Conservation (phyloP, 2,113 vertebrate species). For the Rhipidura dahli region DNA sequence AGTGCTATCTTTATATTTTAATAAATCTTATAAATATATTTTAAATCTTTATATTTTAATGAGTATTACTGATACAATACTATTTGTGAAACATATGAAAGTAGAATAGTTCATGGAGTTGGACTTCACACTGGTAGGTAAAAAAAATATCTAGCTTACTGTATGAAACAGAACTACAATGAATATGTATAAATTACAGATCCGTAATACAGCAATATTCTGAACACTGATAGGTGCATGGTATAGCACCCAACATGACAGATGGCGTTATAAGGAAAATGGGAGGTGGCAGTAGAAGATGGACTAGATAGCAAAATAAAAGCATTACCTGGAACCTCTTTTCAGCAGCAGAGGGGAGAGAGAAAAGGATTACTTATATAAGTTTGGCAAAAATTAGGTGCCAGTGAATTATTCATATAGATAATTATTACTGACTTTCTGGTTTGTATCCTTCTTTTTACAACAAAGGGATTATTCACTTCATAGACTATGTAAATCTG, state of each 20-base stretch:
- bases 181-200: not conserved
- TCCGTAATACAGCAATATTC: not conserved
- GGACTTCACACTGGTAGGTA: not conserved
- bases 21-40: no score
- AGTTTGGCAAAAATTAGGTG: slow-evolving; percentile 12
- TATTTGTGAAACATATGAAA: not conserved
- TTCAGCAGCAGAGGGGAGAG: slow-evolving; percentile 81
- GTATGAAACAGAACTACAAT: not conserved
- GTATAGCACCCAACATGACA: slow-evolving; percentile 22
- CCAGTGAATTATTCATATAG: not conserved
- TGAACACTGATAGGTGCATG: not conserved
- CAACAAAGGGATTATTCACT: not conserved
- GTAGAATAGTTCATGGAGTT: not conserved
- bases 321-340: slow-evolving; percentile 96
- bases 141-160: not conserved
- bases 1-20: not conserved
- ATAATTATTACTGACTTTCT: not conserved
- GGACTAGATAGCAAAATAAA: slow-evolving; percentile 47
- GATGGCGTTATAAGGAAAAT: slow-evolving; percentile 39
- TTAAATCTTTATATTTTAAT: not conserved
- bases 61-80: not conserved
- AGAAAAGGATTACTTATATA: slow-evolving; percentile 70
- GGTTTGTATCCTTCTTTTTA: not conserved
- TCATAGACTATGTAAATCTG: not conserved
- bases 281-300: slow-evolving; percentile 27